phyloP scores from a whole-genome alignment of 2,797 vertebrate species.

The Lindbergichthys nudifrons region DNA sequence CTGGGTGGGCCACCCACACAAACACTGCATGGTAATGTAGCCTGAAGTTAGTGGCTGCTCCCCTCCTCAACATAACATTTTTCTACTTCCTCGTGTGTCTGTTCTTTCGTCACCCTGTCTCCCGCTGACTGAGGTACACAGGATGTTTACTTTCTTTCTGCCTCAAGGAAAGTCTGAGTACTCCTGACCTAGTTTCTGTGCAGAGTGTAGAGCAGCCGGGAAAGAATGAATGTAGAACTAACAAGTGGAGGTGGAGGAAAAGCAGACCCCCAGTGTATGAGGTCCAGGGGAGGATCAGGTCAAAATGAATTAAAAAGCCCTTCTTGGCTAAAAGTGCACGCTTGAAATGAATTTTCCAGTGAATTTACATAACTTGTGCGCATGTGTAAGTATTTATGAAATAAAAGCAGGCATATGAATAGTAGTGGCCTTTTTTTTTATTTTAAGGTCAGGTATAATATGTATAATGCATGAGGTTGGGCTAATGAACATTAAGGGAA shows the following conservation, averaged over 20 bases:
- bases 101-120: slow-evolving; percentile 60
- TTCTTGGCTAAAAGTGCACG: neutral
- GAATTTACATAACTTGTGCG: neutral
- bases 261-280: slow-evolving; percentile 65
- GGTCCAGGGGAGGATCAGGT: slow-evolving; percentile 38
- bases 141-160: slow-evolving; percentile 75
- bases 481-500: neutral
- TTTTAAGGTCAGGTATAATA: slow-evolving; percentile 6
- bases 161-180: slow-evolving; percentile 73
- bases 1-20: slow-evolving; percentile 11
- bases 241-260: slow-evolving; percentile 59
- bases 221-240: slow-evolving; percentile 68
- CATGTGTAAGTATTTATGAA: neutral
- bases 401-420: neutral
- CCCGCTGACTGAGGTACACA: slow-evolving; percentile 71
- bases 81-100: slow-evolving; percentile 39
- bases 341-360: slow-evolving; percentile 19
- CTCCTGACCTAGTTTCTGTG: slow-evolving; percentile 81
- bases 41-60: slow-evolving; percentile 13
- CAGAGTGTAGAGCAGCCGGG: slow-evolving; percentile 40
- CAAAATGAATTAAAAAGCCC: slow-evolving; percentile 37
- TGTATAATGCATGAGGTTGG: neutral
- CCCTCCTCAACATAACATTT: slow-evolving; percentile 23
- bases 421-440: neutral
- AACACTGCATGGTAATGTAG: slow-evolving; percentile 2